Base-by-base conservation (phyloP, 2,113 vertebrate species). In the Scartelaos histophorus region DNA sequence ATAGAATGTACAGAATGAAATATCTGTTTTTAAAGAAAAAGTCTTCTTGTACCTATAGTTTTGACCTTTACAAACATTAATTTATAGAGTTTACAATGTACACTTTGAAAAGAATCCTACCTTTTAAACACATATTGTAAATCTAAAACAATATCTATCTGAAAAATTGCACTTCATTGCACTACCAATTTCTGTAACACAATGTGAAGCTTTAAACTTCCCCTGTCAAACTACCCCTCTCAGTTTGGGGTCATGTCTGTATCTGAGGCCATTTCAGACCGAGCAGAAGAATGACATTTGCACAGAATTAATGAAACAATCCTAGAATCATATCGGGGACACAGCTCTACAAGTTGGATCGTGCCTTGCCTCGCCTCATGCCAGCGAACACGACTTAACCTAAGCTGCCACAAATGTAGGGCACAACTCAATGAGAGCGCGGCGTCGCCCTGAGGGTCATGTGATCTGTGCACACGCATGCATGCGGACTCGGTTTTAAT, bases 331-430 rank as follows among this genome's bases (percentile, higher is more conserved):
- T 79, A 65, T 75, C 54, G 54, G 70, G 49, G 71, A 80, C 46
- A 46, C 25, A 43, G 67, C 47, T 80, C 21, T 69, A 80, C 86
- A 57, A 70, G 88, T 78, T 66, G 67, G 70, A 86, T 74, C 75
- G n/a, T 7, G 83, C 69, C 9, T 3, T 4, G 17, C 77, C 79
- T 85, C 21, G 51, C 79, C 13, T 38, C 46, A 21, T 43, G 75
- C 75, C 72, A 73, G 79, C 22, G 29, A 79, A 67, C 74, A 65
- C 69, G 72, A 85, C 70, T 76, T 46, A 38, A 64, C 66, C 70
- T 60, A 54, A 79, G 80, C 81, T 70, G 79, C 75, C 65, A 74
- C 71, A 45, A 89, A 89, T 87, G 75, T 87, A 89, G 88, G 87
- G 61, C 89, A 88, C n/a, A 43, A 1, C 70, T 47, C 79, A 88